A percentile compares a stretch with the other conserved stretches of the same genome.
These are phyloP conservation scores for Nyctereutes procyonoides DNA, from an alignment of 2,113 vertebrate species.

Conservation along the genomic window DNA sequence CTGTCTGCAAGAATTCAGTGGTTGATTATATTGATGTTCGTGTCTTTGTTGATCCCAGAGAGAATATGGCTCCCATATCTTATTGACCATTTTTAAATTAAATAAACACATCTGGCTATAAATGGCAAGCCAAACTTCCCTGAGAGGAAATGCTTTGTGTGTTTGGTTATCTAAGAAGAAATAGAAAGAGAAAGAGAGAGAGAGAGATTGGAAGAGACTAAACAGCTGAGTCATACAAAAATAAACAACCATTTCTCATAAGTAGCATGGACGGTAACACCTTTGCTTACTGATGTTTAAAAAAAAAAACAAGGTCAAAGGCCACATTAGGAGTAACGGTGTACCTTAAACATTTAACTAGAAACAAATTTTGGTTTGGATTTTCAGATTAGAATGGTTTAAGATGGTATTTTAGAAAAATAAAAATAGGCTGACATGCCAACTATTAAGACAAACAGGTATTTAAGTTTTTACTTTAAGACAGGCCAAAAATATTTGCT, in stretches of 20 bases:
- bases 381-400: constrained; percentile 8
- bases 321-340: not conserved
- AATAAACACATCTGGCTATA: not conserved
- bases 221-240: constrained; percentile 27
- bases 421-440: not conserved
- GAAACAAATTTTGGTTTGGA: not conserved
- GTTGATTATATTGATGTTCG: not conserved
- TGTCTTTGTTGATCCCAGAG: constrained; percentile 33
- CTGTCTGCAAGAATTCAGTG: not conserved
- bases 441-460: not conserved
- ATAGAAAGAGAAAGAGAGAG: not conserved
- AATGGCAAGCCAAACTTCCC: not conserved
- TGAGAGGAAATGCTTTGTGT: constrained; percentile 5
- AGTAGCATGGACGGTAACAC: not conserved
- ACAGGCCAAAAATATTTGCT: not conserved
- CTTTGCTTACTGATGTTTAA: not conserved
- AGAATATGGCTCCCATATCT: not conserved
- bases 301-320: not conserved
- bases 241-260: not conserved
- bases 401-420: not conserved
- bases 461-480: not conserved
- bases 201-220: not conserved
- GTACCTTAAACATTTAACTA: not conserved
- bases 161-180: constrained; percentile 16
- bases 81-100: not conserved